Conservation (phyloP, 1,140 invertebrate genomes). For the Rhizoglyphus robini region DNA sequence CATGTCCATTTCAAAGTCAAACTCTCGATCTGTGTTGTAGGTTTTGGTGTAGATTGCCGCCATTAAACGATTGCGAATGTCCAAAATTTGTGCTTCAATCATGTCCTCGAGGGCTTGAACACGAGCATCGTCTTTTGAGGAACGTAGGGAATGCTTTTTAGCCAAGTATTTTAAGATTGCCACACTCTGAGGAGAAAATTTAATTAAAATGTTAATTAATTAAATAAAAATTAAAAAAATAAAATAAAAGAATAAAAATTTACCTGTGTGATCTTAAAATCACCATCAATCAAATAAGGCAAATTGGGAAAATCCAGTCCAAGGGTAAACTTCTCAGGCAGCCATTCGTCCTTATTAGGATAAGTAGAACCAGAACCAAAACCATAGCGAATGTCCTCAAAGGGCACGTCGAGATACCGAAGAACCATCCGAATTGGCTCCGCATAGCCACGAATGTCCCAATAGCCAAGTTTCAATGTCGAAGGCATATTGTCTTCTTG, state of each 20-base stretch:
- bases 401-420: constrained; percentile 50
- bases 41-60: too few relatives aligned
- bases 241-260: background rate
- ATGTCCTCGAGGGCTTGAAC: constrained; percentile 35
- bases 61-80: too few relatives aligned
- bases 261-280: constrained; percentile 25
- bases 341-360: constrained; percentile 26
- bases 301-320: constrained; percentile 34
- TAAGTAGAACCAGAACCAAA: constrained; percentile 25
- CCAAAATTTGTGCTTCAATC: too few relatives aligned
- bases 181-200: constrained; percentile 34
- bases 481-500: constrained; percentile 32
- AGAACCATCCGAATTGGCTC: constrained; percentile 58
- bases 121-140: constrained; percentile 32
- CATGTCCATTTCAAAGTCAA: constrained; percentile 23
- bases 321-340: constrained; percentile 29
- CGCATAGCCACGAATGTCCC: constrained; percentile 49
- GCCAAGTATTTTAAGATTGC: constrained; percentile 41
- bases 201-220: too few relatives aligned
- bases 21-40: too few relatives aligned
- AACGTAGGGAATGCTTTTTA: constrained; percentile 25
- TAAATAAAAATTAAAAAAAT: background rate
- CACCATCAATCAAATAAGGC: constrained; percentile 27
- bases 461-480: constrained; percentile 43
- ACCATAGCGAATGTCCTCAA: constrained; percentile 44